Base-by-base conservation (phyloP, 2,888 invertebrate species). In the Leptinotarsa rubiginosa region DNA sequence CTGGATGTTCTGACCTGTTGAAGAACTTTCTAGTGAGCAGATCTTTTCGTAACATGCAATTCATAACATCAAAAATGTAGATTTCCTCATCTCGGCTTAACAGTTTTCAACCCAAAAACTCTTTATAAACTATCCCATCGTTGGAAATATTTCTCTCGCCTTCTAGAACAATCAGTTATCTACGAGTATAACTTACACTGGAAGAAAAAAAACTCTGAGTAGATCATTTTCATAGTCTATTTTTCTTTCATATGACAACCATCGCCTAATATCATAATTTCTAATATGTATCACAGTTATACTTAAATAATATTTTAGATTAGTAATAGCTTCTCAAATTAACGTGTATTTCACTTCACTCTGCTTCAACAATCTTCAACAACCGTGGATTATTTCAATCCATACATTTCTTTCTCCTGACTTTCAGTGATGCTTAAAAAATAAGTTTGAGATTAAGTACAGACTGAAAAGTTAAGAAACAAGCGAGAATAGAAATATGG, bases 221-320 rank as follows among this genome's bases (percentile, higher is more conserved):
- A 25, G 41, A 62, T 18, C 41, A 41, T 62, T 25, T 20, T 31
- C 62, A 62, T 10, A 62, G 25, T 62, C 62, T 62, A 56, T 62
- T 62, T 31, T 16, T 16, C 2, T 15, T 41, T 62, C 7, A 62
- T 41, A 62, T 62, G 62, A 62, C 62, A 62, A 62, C 62, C 62
- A 62, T 62, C 62, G 41, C 62, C 62, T 31, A 62, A 25, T 62
- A 62, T 62, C 62, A 62, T 62, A n/a, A 16, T 41, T 62, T 31
- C 62, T 62, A 62, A 62, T 41, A 62, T 31, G 62, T 62, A 62
- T 62, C 62, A 62, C 62, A 62, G 62, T 62, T 62, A 62, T 31
- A 62, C 62, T 41, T 62, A 62, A 62, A 25, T 62, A 62, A 62
- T 31, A 62, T 41, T 56, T 56, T 22, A 20, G 56, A 62, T 62